Evolutionary conservation across 2,888 invertebrate species (phyloP), one percentile per base, ranked within the genome.

Genomic region (Cheilosia soror): DNA sequence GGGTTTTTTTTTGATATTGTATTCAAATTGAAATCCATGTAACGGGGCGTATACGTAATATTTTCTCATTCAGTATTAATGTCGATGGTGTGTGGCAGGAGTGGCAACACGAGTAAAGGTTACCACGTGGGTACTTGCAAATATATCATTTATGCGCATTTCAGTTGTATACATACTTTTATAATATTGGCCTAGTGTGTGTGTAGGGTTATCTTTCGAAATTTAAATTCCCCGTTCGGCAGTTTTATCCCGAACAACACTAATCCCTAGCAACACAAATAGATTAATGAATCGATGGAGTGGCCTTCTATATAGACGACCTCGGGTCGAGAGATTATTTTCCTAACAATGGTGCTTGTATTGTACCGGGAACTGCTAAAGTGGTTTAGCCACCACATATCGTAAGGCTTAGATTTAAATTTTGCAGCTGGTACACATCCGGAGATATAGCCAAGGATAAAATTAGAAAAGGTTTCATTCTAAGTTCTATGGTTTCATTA

Each of bases 11-110:
- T 13, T 37, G 7, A 3, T 15, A 13, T 4, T 55, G 42, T 68
- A 55, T 9, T 44, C n/a, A 44, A 31, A 68, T 55, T 68, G 42
- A 55, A 68, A 66, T 66, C 40, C 40, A 27, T 66, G 66, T 49
- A 27, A 27, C 27, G 27, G 42, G 44, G 57, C 55, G 68, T 55
- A 57, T 57, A 47, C 53, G 53, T 37, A 58, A 47, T n/a, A 33
- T 69, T 69, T 47, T 15, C 25, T 47, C 44, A 47, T 47, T 47
- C n/a, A n/a, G 44, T 15, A 47, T 47, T 47, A 15, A 47, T 47
- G 44, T 47, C 6, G 15, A 47, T 15, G 44, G 44, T 7, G 44
- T 47, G 7, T n/a, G 15, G 15, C 15, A 6, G 15, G 15, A 47
- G 6, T 47, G 44, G 15, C 15, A 37, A 37, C 37, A 37, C 37